A percentile compares a stretch with the other conserved stretches of the same genome.
These are phyloP conservation scores for Mustela nigripes DNA, from an alignment of 2,113 vertebrate genomes.

Conservation along the genomic window DNA sequence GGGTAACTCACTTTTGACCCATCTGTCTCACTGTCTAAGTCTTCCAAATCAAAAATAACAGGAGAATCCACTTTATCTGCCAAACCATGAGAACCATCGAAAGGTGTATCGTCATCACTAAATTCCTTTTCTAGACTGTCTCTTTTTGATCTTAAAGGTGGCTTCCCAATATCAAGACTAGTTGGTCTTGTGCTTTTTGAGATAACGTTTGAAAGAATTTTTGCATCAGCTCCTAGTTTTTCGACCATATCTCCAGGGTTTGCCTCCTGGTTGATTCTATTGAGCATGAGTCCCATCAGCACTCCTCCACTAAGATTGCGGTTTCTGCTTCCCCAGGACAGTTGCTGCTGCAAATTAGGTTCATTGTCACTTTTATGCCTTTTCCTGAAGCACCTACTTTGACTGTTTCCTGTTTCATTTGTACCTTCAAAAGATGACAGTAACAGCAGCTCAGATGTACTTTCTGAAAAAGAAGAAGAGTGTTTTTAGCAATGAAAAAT, in stretches of 20 bases:
- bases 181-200: slow-evolving; percentile 91
- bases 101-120: slow-evolving; percentile 91
- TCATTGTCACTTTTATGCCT: slow-evolving; percentile 91
- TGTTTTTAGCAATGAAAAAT: slow-evolving; percentile 61
- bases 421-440: slow-evolving; percentile 91
- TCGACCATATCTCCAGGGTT: slow-evolving; percentile 88
- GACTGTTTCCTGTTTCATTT: slow-evolving; percentile 84
- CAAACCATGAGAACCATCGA: slow-evolving; percentile 83
- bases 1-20: slow-evolving; percentile 79
- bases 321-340: slow-evolving; percentile 88
- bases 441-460: slow-evolving; percentile 91
- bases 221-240: slow-evolving; percentile 90
- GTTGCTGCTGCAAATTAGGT: slow-evolving; percentile 84
- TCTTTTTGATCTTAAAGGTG: slow-evolving; percentile 86
- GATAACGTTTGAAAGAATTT: slow-evolving; percentile 89
- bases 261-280: slow-evolving; percentile 86
- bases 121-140: slow-evolving; percentile 88
- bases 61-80: slow-evolving; percentile 90
- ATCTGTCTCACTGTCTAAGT: slow-evolving; percentile 89
- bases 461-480: slow-evolving; percentile 85
- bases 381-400: slow-evolving; percentile 88
- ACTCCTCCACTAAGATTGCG: slow-evolving; percentile 90
- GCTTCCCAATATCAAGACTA: slow-evolving; percentile 91
- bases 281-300: slow-evolving; percentile 88
- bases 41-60: slow-evolving; percentile 96